Evolutionary conservation across 2,797 vertebrate species (phyloP).

Genomic region (Lateolabrax maculatus): DNA sequence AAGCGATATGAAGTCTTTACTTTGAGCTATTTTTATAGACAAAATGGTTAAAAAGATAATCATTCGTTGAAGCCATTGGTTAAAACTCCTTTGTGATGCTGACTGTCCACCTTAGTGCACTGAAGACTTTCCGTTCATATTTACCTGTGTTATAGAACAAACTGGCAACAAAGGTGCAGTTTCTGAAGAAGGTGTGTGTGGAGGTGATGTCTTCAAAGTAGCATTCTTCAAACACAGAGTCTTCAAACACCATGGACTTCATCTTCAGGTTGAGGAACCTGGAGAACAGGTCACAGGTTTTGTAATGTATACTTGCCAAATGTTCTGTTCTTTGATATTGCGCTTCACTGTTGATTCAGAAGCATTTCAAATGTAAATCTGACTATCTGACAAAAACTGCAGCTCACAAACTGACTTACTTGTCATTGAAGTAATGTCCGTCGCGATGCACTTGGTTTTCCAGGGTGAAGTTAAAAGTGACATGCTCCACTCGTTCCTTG

Average conservation of each 20-base stretch:
- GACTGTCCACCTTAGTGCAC: no score
- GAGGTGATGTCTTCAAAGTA: conserved; percentile 98
- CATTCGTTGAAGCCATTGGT: background rate
- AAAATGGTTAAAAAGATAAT: background rate
- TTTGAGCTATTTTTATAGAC: background rate
- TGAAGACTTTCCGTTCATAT: background rate
- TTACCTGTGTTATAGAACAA: conserved; percentile 98
- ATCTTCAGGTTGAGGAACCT: conserved; percentile 97
- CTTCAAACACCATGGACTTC: conserved; percentile 97
- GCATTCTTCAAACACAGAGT: conserved; percentile 96
- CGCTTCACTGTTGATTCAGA: background rate
- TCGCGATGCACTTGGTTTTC: conserved; percentile 97
- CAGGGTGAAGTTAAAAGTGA: conserved; percentile 98
- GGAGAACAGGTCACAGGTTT: background rate
- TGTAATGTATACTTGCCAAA: background rate
- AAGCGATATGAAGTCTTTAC: background rate
- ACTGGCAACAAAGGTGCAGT: conserved; percentile 95
- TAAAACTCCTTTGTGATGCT: background rate
- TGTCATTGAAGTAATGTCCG: conserved; percentile 96
- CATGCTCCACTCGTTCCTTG: conserved; percentile 90
- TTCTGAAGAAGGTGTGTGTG: conserved; percentile 96
- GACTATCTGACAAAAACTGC: background rate
- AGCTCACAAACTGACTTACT: conserved; percentile 80
- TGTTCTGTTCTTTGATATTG: background rate
- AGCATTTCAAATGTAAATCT: background rate